Evolutionary conservation across 2,113 vertebrate species (phyloP), one percentile per base, ranked within the genome.

Genomic region (Planiliza haematocheilus): DNA sequence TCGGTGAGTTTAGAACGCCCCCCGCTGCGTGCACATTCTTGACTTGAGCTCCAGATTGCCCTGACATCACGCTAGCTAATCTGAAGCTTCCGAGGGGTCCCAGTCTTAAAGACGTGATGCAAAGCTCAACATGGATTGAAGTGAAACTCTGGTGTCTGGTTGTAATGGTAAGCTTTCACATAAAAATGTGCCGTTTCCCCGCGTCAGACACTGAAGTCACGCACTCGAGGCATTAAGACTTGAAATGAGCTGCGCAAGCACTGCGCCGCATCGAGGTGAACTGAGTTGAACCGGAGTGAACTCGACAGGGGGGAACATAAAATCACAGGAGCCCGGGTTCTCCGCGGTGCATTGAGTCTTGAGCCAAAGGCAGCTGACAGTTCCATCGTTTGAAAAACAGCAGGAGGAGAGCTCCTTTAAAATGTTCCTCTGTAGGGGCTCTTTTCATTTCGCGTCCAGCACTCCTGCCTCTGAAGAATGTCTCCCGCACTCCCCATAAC

Each of bases 281-380:
- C 45, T 42, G 21, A 2, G 43, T 10, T 45, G 37, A 51, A 52
- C 55, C 38, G 21, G 36, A 45, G 24, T 38, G 55, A 63, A 21
- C 37, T 66, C 38, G 12, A 51, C 7, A n/a, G 53, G 37, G 51
- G 14, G 1, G 58, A 65, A 61, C 4, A 42, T 41, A 7, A 74
- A 48, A 43, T 45, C 53, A 60, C 7, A 20, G 42, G 51, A 20
- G 50, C n/a, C 10, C 52, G 20, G 42, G 41, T 10, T 59, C 38
- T 59, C 72, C 37, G 45, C 42, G 62, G 52, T n/a, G 20, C 7
- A 24, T 51, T 51, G 37, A 66, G 46, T 55, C 62, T 52, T 42
- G 52, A 66, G 37, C 61, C 52, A 50, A 59, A 52, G 46, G 49
- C 53, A 51, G 7, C 37, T 66, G 72, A 65, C 61, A 58, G 71